These are phyloP conservation scores for Geotrypetes seraphini DNA, from an alignment of 2,797 vertebrate genomes.

Conservation along the genomic window DNA sequence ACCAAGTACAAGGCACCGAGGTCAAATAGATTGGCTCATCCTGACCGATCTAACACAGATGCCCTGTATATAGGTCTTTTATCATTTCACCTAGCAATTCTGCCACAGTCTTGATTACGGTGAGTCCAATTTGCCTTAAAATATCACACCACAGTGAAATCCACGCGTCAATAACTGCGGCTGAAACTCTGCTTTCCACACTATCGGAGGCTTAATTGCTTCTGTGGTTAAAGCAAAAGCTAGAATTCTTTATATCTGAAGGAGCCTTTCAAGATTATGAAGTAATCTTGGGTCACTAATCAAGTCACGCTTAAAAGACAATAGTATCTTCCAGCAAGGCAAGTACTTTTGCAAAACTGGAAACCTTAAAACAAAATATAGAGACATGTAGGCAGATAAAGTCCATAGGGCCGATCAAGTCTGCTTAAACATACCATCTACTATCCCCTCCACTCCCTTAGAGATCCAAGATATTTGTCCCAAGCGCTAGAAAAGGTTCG, in stretches of 20 bases:
- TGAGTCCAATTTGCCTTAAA: constrained; percentile 54
- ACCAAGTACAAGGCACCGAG: constrained; percentile 31
- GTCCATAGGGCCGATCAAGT: too few relatives aligned
- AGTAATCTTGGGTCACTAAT: constrained; percentile 5
- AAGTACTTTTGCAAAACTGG: not conserved
- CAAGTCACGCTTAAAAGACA: constrained; percentile 19
- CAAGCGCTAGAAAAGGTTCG: too few relatives aligned
- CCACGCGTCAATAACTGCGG: constrained; percentile 55
- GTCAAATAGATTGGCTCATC: constrained; percentile 40
- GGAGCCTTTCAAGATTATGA: constrained; percentile 29
- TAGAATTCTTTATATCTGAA: constrained; percentile 37
- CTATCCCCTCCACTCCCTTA: too few relatives aligned
- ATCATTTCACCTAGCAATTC: constrained; percentile 51
- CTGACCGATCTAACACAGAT: constrained; percentile 34
- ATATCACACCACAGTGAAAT: constrained; percentile 54
- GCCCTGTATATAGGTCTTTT: constrained; percentile 43
- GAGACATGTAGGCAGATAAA: too few relatives aligned
- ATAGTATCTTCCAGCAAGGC: not conserved
- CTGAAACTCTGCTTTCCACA: constrained; percentile 54
- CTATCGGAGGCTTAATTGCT: constrained; percentile 54
- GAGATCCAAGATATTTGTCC: too few relatives aligned
- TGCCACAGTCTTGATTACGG: constrained; percentile 48
- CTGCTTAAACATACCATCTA: too few relatives aligned
- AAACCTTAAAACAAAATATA: too few relatives aligned
- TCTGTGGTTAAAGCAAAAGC: constrained; percentile 37